Evolutionary conservation across 2,888 invertebrate genomes (phyloP).

Genomic region (Ophion obscuratus): DNA sequence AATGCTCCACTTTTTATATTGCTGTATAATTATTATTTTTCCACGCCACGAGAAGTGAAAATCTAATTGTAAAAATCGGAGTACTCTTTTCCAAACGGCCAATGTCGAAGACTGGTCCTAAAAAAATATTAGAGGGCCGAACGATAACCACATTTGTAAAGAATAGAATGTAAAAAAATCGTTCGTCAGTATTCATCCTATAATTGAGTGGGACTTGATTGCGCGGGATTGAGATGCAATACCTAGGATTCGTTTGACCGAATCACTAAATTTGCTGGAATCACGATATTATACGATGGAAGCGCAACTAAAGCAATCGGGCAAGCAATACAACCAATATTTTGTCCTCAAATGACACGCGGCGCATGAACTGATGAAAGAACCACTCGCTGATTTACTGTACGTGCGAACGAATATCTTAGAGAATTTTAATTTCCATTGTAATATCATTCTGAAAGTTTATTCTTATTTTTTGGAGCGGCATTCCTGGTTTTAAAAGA

Average conservation of each 20-base stretch:
- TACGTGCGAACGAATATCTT: neutral
- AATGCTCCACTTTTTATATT: too few relatives aligned
- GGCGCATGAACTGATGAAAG: neutral
- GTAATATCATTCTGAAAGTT: neutral
- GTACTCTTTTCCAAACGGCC: too few relatives aligned
- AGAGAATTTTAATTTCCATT: neutral
- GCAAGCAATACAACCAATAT: neutral
- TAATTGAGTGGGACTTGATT: neutral
- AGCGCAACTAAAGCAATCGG: neutral
- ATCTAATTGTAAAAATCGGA: too few relatives aligned
- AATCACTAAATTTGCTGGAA: neutral
- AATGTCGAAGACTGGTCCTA: too few relatives aligned
- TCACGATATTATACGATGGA: neutral
- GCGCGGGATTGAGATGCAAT: too few relatives aligned
- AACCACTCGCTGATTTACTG: neutral
- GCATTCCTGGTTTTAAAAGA: neutral
- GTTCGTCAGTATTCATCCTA: too few relatives aligned
- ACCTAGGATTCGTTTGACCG: neutral
- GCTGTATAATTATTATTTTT: too few relatives aligned
- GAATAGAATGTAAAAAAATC: too few relatives aligned
- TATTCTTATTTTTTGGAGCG: neutral
- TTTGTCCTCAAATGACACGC: neutral
- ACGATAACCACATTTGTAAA: too few relatives aligned
- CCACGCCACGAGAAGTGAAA: too few relatives aligned
- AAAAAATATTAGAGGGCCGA: too few relatives aligned